A percentile compares a stretch with the other conserved stretches of the same genome.
These are phyloP conservation scores for Tetraodon nigroviridis DNA, from an alignment of 2,113 vertebrate genomes.

Conservation along the genomic window DNA sequence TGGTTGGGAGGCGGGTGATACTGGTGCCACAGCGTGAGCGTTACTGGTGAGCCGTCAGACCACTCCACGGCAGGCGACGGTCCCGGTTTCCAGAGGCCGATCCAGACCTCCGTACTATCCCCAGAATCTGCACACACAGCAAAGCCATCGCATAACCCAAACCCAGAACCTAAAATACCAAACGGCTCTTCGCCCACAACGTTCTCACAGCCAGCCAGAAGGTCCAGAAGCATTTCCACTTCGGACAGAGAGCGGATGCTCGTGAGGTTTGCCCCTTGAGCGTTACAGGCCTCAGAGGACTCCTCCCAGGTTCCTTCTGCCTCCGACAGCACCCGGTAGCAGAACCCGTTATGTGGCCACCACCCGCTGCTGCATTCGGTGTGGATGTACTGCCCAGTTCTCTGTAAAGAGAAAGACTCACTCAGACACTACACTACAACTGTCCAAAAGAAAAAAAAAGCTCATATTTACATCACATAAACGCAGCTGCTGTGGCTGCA, in stretches of 20 bases:
- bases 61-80: slow-evolving; percentile 77
- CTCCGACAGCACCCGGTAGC: slow-evolving; percentile 79
- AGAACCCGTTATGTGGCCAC: slow-evolving; percentile 82
- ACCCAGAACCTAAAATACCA: not conserved
- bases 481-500: slow-evolving; percentile 39
- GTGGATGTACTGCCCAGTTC: slow-evolving; percentile 83
- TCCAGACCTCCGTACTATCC: slow-evolving; percentile 80
- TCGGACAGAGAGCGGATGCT: slow-evolving; percentile 82
- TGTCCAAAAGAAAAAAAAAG: slow-evolving; percentile 5
- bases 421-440: slow-evolving; percentile 1
- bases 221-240: slow-evolving; percentile 77
- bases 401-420: slow-evolving; percentile 54
- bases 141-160: not conserved
- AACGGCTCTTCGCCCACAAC: not conserved
- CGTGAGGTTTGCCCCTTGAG: slow-evolving; percentile 71
- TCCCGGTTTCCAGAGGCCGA: slow-evolving; percentile 78
- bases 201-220: slow-evolving; percentile 79
- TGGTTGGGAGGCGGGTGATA: slow-evolving; percentile 77
- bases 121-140: slow-evolving; percentile 67
- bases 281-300: slow-evolving; percentile 75
- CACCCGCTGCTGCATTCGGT: slow-evolving; percentile 81
- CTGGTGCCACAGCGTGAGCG: slow-evolving; percentile 83
- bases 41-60: slow-evolving; percentile 79
- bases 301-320: slow-evolving; percentile 79
- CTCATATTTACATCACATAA: not conserved